Conservation (phyloP, 2,888 invertebrate species). For the Podotricha telesiphe region DNA sequence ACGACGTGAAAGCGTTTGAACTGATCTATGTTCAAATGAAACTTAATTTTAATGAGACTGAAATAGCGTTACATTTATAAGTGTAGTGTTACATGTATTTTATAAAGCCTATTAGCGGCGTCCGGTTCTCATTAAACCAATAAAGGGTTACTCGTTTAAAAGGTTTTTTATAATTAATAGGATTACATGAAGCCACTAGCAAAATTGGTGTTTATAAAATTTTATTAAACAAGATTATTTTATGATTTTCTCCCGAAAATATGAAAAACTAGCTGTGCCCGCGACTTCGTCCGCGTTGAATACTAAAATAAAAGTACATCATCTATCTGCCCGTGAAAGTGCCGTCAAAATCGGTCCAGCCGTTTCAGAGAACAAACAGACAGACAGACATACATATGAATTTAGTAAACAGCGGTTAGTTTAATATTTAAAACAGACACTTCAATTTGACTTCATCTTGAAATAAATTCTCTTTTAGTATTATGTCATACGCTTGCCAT, state of each 20-base stretch:
- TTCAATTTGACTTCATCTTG: too few species aligned
- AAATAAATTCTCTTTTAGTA: too few species aligned
- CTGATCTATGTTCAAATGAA: constrained; percentile 1
- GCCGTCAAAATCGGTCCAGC: too few species aligned
- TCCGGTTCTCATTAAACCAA: constrained; percentile 23
- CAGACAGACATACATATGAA: too few species aligned
- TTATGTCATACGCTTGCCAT: too few species aligned
- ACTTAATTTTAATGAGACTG: not conserved
- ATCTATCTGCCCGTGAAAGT: too few species aligned
- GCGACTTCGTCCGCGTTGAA: too few species aligned
- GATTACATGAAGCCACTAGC: constrained; percentile 4
- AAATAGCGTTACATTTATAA: constrained; percentile 11
- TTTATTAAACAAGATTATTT: constrained; percentile 4
- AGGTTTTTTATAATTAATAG: constrained; percentile 17
- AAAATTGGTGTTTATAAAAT: not conserved
- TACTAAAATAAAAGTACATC: too few species aligned
- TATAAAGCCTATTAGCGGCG: constrained; percentile 20
- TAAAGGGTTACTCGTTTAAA: constrained; percentile 17
- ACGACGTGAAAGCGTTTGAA: not conserved
- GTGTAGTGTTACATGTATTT: constrained; percentile 12
- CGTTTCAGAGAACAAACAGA: too few species aligned
- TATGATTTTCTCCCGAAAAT: constrained; percentile 1
- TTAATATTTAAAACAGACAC: too few species aligned
- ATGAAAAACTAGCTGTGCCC: too few species aligned
- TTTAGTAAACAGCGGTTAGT: too few species aligned